Percentiles rank a stretch among this genome's conserved stretches.
phyloP scores from a whole-genome alignment of 2,113 vertebrate genomes.

The Bubo bubo region DNA sequence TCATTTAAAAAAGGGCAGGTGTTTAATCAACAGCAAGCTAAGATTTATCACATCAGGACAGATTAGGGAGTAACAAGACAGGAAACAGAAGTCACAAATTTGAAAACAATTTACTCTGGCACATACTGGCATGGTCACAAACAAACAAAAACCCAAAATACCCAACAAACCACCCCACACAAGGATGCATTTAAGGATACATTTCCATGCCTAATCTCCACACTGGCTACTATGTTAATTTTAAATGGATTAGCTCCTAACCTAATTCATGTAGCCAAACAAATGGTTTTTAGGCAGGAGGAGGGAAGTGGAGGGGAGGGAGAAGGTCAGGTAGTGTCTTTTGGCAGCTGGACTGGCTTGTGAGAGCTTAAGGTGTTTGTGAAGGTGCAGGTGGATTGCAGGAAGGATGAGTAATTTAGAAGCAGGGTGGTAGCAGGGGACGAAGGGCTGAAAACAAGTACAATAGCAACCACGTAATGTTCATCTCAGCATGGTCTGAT shows the following conservation, averaged over 20 bases:
- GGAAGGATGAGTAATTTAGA: background rate
- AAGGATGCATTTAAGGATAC: background rate
- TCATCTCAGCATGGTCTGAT: background rate
- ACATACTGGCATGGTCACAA: background rate
- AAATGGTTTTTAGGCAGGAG: background rate
- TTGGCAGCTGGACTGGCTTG: background rate
- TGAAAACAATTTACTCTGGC: background rate
- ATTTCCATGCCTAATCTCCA: background rate
- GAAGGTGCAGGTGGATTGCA: background rate
- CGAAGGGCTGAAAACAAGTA: background rate
- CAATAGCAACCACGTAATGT: background rate
- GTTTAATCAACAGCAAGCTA: background rate
- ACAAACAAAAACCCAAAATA: background rate
- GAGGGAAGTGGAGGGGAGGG: background rate
- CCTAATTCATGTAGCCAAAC: background rate
- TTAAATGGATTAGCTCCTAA: background rate
- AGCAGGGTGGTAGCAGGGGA: background rate
- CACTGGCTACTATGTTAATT: background rate
- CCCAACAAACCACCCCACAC: background rate
- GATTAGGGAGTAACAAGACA: background rate
- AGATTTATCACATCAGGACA: background rate
- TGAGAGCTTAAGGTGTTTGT: background rate
- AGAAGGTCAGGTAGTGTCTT: background rate
- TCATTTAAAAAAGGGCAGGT: background rate
- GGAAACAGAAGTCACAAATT: background rate